phyloP scores from a whole-genome alignment of 2,888 invertebrate genomes.

The Calephelis perditalis region DNA sequence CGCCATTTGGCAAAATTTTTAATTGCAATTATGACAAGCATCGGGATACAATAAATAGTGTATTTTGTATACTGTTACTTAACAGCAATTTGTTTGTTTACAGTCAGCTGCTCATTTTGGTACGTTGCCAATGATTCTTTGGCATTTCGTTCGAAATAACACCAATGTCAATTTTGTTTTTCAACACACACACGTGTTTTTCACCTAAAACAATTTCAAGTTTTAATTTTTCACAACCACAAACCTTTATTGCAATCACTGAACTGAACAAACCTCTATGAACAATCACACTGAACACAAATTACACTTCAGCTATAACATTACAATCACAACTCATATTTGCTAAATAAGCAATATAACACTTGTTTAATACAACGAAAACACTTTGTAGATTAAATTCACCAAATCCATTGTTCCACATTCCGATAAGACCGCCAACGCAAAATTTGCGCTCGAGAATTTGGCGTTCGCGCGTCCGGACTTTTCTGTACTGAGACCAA shows the following conservation, averaged over 20 bases:
- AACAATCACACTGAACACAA: neutral
- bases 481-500: constrained; percentile 73
- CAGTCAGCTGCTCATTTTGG: constrained; percentile 71
- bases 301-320: neutral
- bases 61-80: constrained; percentile 41
- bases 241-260: neutral
- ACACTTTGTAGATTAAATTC: neutral
- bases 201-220: constrained; percentile 27
- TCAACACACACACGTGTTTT: constrained; percentile 38
- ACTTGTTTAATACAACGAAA: too few species aligned
- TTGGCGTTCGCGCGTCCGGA: constrained; percentile 68
- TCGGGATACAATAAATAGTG: constrained; percentile 35
- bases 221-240: constrained; percentile 9
- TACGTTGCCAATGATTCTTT: constrained; percentile 55
- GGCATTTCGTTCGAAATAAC: constrained; percentile 67
- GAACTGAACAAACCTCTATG: neutral
- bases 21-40: constrained; percentile 33
- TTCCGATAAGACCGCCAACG: constrained; percentile 38
- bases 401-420: constrained; percentile 37
- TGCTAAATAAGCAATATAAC: too few species aligned
- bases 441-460: constrained; percentile 46
- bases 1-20: constrained; percentile 48
- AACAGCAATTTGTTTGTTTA: constrained; percentile 69
- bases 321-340: neutral
- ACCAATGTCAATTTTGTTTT: constrained; percentile 76